Base-by-base conservation (phyloP, 2,888 invertebrate genomes). In the Drosophila percnosoma region DNA sequence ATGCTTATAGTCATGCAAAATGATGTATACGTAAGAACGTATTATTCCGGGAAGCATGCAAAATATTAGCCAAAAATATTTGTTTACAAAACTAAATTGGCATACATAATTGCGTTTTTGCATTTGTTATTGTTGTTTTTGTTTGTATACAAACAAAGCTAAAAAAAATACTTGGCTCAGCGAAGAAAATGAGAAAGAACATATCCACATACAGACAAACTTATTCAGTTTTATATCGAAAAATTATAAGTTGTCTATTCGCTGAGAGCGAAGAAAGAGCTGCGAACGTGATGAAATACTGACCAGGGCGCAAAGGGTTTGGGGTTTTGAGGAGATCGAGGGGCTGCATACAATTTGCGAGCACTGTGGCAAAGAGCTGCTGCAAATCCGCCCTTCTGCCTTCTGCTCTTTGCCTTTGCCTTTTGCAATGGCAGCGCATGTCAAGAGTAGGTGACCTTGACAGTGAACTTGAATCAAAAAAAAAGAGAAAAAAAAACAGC, bases 401-500 rank as follows among this genome's bases (percentile, higher is more conserved):
- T 58, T 52, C 42, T 49, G 58, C 59, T 49, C 55, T 54, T 60
- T 71, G 63, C 52, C 60, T 52, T 33, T 54, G n/a, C 54, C n/a
- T 38, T 24, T 34, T 21, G 45, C 29, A 68, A 64, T 72, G 65
- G 75, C 94, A 95, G 95, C 94, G 95, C 94, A 93, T 94, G 94
- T 94, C 94, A 93, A 94, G 94, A 94, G 94, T 94, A 94, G 94
- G 94, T 95, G 95, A 95, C 96, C 96, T 96, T 96, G 96, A 95
- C 96, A 96, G 95, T 96, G 96, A 96, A 96, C 96, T 96, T 96
- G 96, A 95, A 95, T 95, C 90, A 88, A 33, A 11, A 53, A 53
- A 53, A 21, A 45, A 15, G 21, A 38, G 2, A 36, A 13, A 18
- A 11, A 27, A 38, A n/a, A 85, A 45, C 15, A 74, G 85, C 89